Evolutionary conservation across 1,140 invertebrate genomes (phyloP), one percentile per base, ranked within the genome.

Genomic region (Phthorimaea operculella): DNA sequence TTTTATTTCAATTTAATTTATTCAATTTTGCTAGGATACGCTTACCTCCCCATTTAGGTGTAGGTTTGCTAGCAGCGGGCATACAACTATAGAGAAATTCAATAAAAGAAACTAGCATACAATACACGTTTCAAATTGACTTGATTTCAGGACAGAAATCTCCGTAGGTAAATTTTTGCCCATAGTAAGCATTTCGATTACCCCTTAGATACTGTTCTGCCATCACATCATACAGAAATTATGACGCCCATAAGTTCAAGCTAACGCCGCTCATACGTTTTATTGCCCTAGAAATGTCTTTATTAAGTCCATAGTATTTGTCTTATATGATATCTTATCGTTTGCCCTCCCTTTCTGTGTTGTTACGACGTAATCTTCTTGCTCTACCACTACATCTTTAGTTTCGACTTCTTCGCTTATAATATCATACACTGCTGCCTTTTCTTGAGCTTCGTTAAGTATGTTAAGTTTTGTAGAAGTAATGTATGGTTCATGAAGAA

Each of bases 201-300:
- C 21, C 6, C 21, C 21, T 28, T 28, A 28, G 21, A 28, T 28
- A 28, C 21, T 28, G 21, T 28, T 28, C 21, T 28, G 21, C 21
- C 21, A 28, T 28, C 21, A 28, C 52, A 53, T 67, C 54, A 57
- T 47, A 58, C 39, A 44, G 45, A 57, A 57, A 54, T 63, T 64
- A 68, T 64, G 55, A 56, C 51, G 47, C 52, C 52, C 58, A 69
- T 69, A 69, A 69, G 57, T 66, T 62, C 52, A 50, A 48, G 11
- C 34, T 56, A 56, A 56, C 54, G 33, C 48, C 17, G 39, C 17
- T 44, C 34, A 47, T 45, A 54, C 52, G 54, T 50, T 62, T 62
- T 62, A 62, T 62, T 62, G 55, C 57, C 52, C 54, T 50, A 57
- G 57, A 56, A 58, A 54, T 58, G 57, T 54, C 60, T 62, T 62